Evolutionary conservation across 2,113 vertebrate species (phyloP).

Genomic region (Ciconia maguari): DNA sequence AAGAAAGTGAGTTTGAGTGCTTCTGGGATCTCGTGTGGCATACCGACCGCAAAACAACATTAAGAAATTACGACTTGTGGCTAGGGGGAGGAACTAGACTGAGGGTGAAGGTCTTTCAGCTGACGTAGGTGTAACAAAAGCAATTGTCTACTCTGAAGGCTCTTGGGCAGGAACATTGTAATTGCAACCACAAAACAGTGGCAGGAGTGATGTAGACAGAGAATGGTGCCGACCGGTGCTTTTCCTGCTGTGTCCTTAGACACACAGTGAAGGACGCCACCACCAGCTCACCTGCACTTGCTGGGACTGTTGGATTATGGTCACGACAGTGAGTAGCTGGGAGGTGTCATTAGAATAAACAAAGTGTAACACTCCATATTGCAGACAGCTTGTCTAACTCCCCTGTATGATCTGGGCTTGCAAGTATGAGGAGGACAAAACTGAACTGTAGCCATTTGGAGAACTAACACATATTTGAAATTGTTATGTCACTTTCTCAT

Average conservation of each 20-base stretch:
- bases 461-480: not conserved
- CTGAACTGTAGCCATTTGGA: not conserved
- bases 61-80: not conserved
- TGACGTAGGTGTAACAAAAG: not conserved
- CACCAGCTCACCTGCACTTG: not conserved
- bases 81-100: not conserved
- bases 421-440: not conserved
- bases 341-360: not conserved
- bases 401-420: not conserved
- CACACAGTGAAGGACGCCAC: not conserved
- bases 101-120: not conserved
- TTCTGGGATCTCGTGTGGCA: not conserved
- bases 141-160: not conserved
- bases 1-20: not conserved
- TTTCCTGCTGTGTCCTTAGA: not conserved
- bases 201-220: not conserved
- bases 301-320: not conserved
- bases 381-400: not conserved
- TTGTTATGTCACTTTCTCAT: not conserved
- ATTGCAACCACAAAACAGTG: not conserved
- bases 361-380: not conserved
- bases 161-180: not conserved
- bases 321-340: not conserved
- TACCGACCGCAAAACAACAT: not conserved
- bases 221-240: accelerated